Base-by-base conservation (phyloP, 35 echinoderm and acorn worm species). In the Patiria miniata region DNA sequence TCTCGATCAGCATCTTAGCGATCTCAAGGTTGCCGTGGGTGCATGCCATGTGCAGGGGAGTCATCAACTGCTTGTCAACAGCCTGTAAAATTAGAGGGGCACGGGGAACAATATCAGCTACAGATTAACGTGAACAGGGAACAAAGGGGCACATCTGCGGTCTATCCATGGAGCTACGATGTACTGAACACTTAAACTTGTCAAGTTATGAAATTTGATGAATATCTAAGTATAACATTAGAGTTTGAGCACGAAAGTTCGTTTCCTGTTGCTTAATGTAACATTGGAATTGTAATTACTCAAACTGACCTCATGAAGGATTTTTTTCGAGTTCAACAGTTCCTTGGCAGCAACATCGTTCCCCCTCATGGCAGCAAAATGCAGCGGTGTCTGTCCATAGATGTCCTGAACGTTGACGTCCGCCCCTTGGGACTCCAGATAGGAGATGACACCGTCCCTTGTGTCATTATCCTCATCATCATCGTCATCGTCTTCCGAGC, bases 341-440 rank as follows among this genome's bases (percentile, higher is more conserved):
- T 97, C 95, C 17, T 65, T 80, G 1, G 91, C 85, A 21, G 95
- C 95, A 1, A 97, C 59, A n/a, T 97, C 95, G 79, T 97, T 97
- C 37, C 90, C 95, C 28, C 95, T 90, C 65, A 97, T 97, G 18
- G 95, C 83, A 0, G 95, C 95, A 82, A 97, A 90, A 77, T 97
- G 95, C 26, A 97, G 85, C 2, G 95, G 95, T 14, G 88, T 97
- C 33, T 90, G 77, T 16, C 95, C 95, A 77, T 97, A 97, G 52
- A 91, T 94, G n/a, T 97, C 91, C 61, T 93, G 78, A 0, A 16
- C 78, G 36, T 97, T 97, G 39, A 97, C 81, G 47, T 97, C 91
- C 0, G 91, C 95, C 22, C 88, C 95, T 19, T 83, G 77, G 16
- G 59, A 68, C 76, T 88, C 88, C 85, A 97, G 83, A 53, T 85